phyloP scores from a whole-genome alignment of 2,113 vertebrate genomes.

The Paracyprichromis sp. region DNA sequence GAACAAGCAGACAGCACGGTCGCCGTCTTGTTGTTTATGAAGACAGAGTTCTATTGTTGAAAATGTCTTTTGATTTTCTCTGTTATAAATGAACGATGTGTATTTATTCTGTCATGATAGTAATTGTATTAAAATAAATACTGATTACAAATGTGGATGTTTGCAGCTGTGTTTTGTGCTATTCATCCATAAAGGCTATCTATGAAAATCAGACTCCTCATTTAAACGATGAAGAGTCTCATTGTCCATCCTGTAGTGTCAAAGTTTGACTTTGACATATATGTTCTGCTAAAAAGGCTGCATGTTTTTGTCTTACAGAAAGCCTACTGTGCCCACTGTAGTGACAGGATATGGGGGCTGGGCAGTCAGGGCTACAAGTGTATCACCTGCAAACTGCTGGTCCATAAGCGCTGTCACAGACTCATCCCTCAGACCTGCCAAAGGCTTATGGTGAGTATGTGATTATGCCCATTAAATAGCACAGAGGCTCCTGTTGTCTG shows the following conservation, averaged over 20 bases:
- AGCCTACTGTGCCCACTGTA: slow-evolving; percentile 94
- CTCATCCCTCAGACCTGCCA: slow-evolving; percentile 92
- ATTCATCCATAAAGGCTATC: neutral
- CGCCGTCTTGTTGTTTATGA: neutral
- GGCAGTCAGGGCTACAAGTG: slow-evolving; percentile 96
- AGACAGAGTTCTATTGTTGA: neutral
- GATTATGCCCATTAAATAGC: neutral
- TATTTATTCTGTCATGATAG: neutral
- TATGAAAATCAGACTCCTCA: neutral
- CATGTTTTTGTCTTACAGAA: slow-evolving; percentile 66
- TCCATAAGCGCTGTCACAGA: slow-evolving; percentile 98
- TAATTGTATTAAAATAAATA: neutral
- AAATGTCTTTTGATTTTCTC: neutral
- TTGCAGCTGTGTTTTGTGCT: neutral
- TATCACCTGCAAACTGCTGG: slow-evolving; percentile 95
- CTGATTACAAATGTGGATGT: neutral
- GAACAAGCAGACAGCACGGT: neutral
- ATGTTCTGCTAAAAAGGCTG: neutral
- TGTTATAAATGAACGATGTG: neutral
- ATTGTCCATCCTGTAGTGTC: neutral
- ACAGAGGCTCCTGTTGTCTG: neutral
- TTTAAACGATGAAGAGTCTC: neutral
- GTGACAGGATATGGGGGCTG: slow-evolving; percentile 98
- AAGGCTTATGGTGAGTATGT: slow-evolving; percentile 94
- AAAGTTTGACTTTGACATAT: neutral